Conservation (phyloP, 2,888 invertebrate species). For the Anarsia innoxiella region DNA sequence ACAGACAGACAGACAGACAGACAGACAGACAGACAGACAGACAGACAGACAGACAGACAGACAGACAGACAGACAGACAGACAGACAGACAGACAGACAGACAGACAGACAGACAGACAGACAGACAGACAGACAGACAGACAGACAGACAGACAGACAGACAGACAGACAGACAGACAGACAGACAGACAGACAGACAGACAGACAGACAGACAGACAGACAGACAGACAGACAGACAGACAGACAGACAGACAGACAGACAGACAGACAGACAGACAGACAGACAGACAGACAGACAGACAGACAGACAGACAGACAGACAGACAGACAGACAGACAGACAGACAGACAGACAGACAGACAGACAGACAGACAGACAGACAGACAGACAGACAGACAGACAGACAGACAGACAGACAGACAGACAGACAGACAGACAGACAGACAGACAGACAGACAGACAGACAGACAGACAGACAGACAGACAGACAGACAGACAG, state of each 20-base stretch:
- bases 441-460: constrained; percentile 1
- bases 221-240: constrained; percentile 1
- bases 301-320: constrained; percentile 1
- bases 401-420: constrained; percentile 1
- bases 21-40: constrained; percentile 1
- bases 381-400: constrained; percentile 1
- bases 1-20: constrained; percentile 1
- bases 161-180: constrained; percentile 1
- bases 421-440: constrained; percentile 1
- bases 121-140: constrained; percentile 1
- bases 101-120: constrained; percentile 1
- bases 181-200: constrained; percentile 1
- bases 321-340: constrained; percentile 1
- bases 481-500: constrained; percentile 1
- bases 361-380: constrained; percentile 1
- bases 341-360: constrained; percentile 1
- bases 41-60: constrained; percentile 1
- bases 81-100: constrained; percentile 1
- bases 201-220: constrained; percentile 1
- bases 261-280: constrained; percentile 1
- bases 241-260: constrained; percentile 1
- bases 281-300: constrained; percentile 1
- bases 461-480: constrained; percentile 1
- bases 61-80: constrained; percentile 1
- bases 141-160: constrained; percentile 1